Conservation (phyloP, 2,113 vertebrate genomes). For the Meles meles region DNA sequence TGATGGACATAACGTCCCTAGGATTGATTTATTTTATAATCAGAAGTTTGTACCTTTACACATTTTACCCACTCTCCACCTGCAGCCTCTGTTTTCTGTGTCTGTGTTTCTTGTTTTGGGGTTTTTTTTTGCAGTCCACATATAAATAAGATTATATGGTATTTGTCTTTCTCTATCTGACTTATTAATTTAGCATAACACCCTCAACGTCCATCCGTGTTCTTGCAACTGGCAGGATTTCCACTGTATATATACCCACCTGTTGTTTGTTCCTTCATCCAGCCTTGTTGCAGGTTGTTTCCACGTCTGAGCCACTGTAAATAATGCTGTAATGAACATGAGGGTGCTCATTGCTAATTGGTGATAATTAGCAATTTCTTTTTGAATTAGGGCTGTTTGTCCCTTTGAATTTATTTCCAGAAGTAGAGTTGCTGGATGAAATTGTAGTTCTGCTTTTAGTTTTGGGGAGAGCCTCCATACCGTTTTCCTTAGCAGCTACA, state of each 20-base stretch:
- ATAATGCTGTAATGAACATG: neutral
- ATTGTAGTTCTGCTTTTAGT: neutral
- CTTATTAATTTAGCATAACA: neutral
- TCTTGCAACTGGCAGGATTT: neutral
- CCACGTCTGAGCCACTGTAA: neutral
- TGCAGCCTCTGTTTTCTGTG: neutral
- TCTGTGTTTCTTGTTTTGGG: neutral
- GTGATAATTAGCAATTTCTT: neutral
- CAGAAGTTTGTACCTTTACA: neutral
- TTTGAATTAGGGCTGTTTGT: neutral
- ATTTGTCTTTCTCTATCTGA: neutral
- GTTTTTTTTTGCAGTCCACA: neutral
- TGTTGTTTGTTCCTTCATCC: neutral
- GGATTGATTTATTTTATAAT: neutral
- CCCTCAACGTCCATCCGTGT: neutral
- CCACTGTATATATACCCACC: neutral
- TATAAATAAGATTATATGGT: neutral
- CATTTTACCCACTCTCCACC: neutral
- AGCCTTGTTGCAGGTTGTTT: neutral
- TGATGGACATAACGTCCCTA: neutral
- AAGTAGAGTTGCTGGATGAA: neutral
- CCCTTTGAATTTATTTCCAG: neutral
- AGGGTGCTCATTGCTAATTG: neutral
- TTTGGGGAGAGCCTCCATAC: neutral
- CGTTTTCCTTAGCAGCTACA: neutral